A percentile compares a stretch with the other conserved stretches of the same genome.
phyloP scores from a whole-genome alignment of 2,113 vertebrate genomes.

The Microtus montanus region DNA sequence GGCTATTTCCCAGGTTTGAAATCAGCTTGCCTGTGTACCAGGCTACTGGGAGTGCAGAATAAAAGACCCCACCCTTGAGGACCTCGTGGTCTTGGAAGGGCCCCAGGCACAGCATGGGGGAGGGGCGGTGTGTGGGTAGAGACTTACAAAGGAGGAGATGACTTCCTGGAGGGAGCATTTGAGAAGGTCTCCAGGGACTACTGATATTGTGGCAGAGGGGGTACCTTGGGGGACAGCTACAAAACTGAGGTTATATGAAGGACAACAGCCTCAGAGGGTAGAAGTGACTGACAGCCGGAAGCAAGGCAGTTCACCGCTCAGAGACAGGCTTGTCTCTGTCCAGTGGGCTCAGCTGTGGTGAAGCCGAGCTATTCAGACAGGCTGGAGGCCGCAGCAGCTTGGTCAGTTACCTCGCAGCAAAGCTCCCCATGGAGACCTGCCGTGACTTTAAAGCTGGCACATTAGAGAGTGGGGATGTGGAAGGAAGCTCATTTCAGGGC shows the following conservation, averaged over 20 bases:
- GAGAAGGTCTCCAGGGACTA: background rate
- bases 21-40: background rate
- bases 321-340: background rate
- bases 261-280: background rate
- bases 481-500: background rate
- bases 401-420: background rate
- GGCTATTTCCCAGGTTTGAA: background rate
- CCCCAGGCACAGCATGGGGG: background rate
- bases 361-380: background rate
- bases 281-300: background rate
- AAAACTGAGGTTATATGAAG: background rate
- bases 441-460: background rate
- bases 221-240: too few relatives aligned
- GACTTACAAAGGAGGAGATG: background rate
- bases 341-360: background rate
- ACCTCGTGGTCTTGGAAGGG: background rate
- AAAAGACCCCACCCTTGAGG: background rate
- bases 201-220: background rate
- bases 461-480: background rate
- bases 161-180: background rate
- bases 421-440: background rate
- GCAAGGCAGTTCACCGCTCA: background rate
- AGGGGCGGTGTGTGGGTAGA: background rate
- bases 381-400: background rate
- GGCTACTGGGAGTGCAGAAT: background rate